A percentile compares a stretch with the other conserved stretches of the same genome.
Conservation (phyloP, 2,797 vertebrate species). For the Brotula barbata region DNA sequence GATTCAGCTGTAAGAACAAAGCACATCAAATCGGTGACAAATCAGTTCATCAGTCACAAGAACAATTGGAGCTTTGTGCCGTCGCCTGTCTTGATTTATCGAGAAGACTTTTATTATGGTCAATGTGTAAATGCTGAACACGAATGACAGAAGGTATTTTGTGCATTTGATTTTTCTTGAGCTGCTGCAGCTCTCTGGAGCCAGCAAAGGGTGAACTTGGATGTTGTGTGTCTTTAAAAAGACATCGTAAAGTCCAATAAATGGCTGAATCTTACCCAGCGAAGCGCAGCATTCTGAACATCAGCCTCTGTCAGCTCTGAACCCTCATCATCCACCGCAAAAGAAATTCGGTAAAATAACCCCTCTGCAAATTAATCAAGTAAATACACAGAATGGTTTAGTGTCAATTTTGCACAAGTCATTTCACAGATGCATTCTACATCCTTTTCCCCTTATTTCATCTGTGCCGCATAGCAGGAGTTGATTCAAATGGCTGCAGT, state of each 20-base stretch:
- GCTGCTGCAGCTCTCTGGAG: too few relatives aligned
- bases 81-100: background rate
- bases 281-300: constrained; percentile 73
- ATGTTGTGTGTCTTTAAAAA: too few relatives aligned
- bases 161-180: too few relatives aligned
- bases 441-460: background rate
- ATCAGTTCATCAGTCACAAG: too few relatives aligned
- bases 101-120: background rate
- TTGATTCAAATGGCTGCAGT: constrained; percentile 11
- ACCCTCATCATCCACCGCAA: constrained; percentile 72
- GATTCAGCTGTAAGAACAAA: constrained; percentile 85
- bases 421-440: background rate
- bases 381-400: constrained; percentile 39
- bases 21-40: constrained; percentile 37
- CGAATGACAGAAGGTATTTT: too few relatives aligned
- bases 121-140: too few relatives aligned
- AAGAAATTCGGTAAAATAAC: constrained; percentile 83
- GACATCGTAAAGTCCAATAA: background rate
- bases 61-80: background rate
- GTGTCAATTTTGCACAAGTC: constrained; percentile 18
- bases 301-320: constrained; percentile 44
- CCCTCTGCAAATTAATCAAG: constrained; percentile 80
- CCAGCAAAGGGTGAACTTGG: too few relatives aligned
- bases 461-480: constrained; percentile 73
- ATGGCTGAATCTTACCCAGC: constrained; percentile 82